Percentiles rank a stretch among this genome's conserved stretches.
These are phyloP conservation scores for Sigmodon hispidus DNA, from an alignment of 2,113 vertebrate genomes.

Conservation along the genomic window DNA sequence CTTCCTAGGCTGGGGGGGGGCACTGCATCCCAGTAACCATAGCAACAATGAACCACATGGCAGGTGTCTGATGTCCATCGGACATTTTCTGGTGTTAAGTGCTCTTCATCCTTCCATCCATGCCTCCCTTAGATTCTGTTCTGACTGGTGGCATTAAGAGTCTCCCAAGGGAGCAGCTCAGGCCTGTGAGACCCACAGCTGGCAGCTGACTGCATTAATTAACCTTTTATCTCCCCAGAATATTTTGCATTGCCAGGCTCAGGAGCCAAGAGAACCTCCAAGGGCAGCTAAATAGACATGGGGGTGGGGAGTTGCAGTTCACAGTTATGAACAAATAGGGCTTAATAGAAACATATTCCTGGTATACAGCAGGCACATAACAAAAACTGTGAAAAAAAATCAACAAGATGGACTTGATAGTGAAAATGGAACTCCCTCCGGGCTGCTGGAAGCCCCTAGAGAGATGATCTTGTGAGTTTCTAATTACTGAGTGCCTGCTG, in stretches of 20 bases:
- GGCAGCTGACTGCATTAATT: constrained; percentile 60
- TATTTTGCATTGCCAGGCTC: constrained; percentile 44
- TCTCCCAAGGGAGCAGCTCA: constrained; percentile 31
- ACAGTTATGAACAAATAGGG: not conserved
- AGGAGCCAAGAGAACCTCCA: constrained; percentile 45
- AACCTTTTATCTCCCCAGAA: constrained; percentile 59
- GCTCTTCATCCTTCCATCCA: not conserved
- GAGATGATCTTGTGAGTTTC: not conserved
- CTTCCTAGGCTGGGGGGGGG: constrained; percentile 44
- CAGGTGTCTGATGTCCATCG: constrained; percentile 55
- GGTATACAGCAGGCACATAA: constrained; percentile 48
- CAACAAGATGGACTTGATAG: not conserved
- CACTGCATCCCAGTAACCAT: constrained; percentile 65
- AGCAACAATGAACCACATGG: constrained; percentile 59
- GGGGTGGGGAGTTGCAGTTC: not conserved
- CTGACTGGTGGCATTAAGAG: not conserved
- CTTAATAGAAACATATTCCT: not conserved
- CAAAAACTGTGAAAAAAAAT: not conserved
- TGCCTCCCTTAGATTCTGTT: not conserved
- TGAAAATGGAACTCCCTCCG: not conserved
- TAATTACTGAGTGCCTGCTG: not conserved
- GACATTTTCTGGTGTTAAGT: constrained; percentile 41
- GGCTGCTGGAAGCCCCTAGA: not conserved
- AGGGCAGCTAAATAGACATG: not conserved
- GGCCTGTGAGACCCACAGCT: not conserved